Base-by-base conservation (phyloP, 2,888 invertebrate species). In the Himalopsyche kuldschensis region DNA sequence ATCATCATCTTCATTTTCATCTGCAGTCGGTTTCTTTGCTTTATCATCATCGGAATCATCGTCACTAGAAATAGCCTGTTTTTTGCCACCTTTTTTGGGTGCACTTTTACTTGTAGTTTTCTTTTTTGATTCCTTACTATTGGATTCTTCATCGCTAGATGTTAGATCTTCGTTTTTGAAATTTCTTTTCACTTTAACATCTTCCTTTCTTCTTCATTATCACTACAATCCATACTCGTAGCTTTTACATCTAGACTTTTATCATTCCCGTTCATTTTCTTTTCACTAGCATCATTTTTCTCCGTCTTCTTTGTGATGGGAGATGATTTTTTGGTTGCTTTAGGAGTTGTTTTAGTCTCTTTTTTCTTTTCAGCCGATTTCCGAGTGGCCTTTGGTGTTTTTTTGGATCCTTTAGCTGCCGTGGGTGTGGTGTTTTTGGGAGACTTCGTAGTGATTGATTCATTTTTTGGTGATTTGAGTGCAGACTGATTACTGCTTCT, bases 361-460 rank as follows among this genome's bases (percentile, higher is more conserved):
- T 85, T 81, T 31, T 35, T 55, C 82, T 83, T 79, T 46, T 46
- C 20, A n/a, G 46, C 24, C 48, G 35, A 63, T 80, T 85, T 15
- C 63, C 82, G 80, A 81, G 87, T 47, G 15, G 84, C 75, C 46
- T 79, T 79, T 17, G 75, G 20, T 35, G 46, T 82, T 30, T 86
- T 85, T 81, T 87, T 83, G 82, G 82, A 80, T 81, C 78, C 79
- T 15, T 63, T 63, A 0, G 27, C 10, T 27, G 11, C 27, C 81
- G 85, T 82, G 86, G 87, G 83, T 84, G 87, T 81, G 41, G 85
- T 86, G 78, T 85, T 86, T 83, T 88, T 87, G 30, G 86, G 81
- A 78, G 89, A 89, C 82, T 89, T 89, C 80, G 83, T 88, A 85
- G 90, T 90, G 0, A 90, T 89, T 4, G 90, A 90, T 55, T 87